Base-by-base conservation (phyloP, 2,797 vertebrate species). In the Neomorphus geoffroyi region DNA sequence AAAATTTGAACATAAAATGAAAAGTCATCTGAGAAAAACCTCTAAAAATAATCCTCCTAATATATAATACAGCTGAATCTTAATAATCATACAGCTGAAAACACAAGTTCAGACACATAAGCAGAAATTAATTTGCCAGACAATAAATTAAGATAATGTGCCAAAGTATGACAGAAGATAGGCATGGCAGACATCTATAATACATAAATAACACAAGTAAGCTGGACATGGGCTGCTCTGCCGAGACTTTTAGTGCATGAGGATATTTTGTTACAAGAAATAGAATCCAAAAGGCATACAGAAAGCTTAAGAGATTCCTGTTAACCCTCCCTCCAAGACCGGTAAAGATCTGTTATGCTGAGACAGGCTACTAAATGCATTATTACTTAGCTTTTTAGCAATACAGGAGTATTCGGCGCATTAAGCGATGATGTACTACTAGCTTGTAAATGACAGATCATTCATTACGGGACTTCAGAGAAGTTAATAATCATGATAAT, bases 401-500 rank as follows among this genome's bases (percentile, higher is more conserved):
- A 30, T 46, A n/a, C 35, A 51, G 58, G 81, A 61, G 8, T 50
- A 46, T 67, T 54, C 86, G 74, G 45, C 10, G 5, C 81, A 86
- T 96, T 95, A 94, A 71, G 18, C 0, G 1, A 85, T 90, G 92
- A 94, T 74, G 56, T 87, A 80, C 33, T 53, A 22, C 32, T 10
- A 32, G 35, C 78, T 54, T 80, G 78, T 67, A 89, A 92, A 93
- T 78, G 93, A 89, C 67, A 91, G 64, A 87, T 93, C 64, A 45
- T 37, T 95, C 86, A 88, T 86, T 94, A 65, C 24, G 67, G 84
- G 64, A 35, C 57, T 95, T 84, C 60, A 88, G 80, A 90, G 83
- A 79, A 93, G 58, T 94, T 96, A 94, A 93, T 96, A 95, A 92
- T 96, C 77, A 73, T 81, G 54, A 90, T 93, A 95, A 94, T 94